Base-by-base conservation (phyloP, 2,113 vertebrate genomes). In the Nycticorax nycticorax region DNA sequence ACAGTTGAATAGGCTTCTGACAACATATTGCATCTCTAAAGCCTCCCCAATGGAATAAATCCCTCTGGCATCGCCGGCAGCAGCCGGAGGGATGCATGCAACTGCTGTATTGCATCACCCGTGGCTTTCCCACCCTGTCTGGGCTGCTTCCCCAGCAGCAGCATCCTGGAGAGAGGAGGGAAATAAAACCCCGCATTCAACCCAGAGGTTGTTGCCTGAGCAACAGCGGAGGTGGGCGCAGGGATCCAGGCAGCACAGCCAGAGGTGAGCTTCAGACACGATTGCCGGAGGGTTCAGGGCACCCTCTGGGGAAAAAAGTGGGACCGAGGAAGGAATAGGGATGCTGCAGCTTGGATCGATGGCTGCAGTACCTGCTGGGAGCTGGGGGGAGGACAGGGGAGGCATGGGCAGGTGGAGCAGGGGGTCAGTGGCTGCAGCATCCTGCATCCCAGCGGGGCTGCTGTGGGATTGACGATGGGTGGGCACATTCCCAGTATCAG, bases 191-290 rank as follows among this genome's bases (percentile, higher is more conserved):
- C 43, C 7, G 47, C 43, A 43, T 78, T 47, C 93, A 80, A 59
- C 63, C 79, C 92, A 60, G 90, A 96, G 88, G 77, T 50, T 56
- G 97, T 97, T 98, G 96, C 94, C 97, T 92, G 95, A 96, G 97
- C 83, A 97, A 98, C 75, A 0, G 35, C 56, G 48, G 74, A 88
- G 76, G 80, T 79, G 69, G 62, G 76, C n/a, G 8, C 82, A 64
- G 18, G 39, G 56, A 73, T 89, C 30, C 69, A 84, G 33, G 67
- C 50, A 4, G 75, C n/a, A 14, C 43, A 35, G 87, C 43, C 82
- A 60, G 78, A 89, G 89, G 83, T 69, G 89, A 96, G 75, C 73
- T 96, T 71, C 78, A 59, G 82, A 76, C 52, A 62, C 1, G 22
- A 33, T 15, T 74, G 85, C 83, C 30, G 5, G 83, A 95, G 93